Percentiles rank a stretch among this genome's conserved stretches.
Evolutionary conservation across 2,113 vertebrate species (phyloP).

Genomic region (Siniperca chuatsi): DNA sequence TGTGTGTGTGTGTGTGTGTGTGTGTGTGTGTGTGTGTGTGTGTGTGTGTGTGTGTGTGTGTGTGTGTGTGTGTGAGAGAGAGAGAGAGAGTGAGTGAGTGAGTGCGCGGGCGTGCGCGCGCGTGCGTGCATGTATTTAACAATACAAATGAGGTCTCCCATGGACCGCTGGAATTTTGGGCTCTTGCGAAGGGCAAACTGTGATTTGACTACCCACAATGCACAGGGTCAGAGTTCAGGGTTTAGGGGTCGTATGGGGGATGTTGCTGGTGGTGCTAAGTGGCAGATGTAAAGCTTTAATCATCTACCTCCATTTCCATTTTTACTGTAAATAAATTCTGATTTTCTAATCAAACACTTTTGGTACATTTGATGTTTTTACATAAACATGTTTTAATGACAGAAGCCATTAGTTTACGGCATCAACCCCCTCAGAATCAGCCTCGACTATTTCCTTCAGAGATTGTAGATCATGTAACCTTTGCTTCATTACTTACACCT

Average conservation of each 20-base stretch:
- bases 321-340: conserved; percentile 29
- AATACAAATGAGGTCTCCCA: conserved; percentile 63
- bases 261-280: conserved; percentile 49
- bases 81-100: no score
- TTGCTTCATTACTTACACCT: conserved; percentile 58
- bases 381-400: neutral
- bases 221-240: conserved; percentile 72
- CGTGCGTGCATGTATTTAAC: neutral
- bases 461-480: conserved; percentile 70
- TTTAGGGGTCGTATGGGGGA: conserved; percentile 56
- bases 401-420: neutral
- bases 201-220: conserved; percentile 68
- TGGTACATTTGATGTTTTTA: neutral
- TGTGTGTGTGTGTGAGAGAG: no score
- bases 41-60: no score
- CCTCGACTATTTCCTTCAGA: conserved; percentile 66
- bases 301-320: neutral
- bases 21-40: neutral
- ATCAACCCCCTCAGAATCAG: conserved; percentile 25
- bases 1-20: conserved; percentile 39
- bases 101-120: no score
- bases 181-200: conserved; percentile 59
- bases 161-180: conserved; percentile 66
- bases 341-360: neutral
- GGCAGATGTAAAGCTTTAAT: conserved; percentile 52